Evolutionary conservation across 2,888 invertebrate genomes (phyloP).

Genomic region (Apamea crenata): DNA sequence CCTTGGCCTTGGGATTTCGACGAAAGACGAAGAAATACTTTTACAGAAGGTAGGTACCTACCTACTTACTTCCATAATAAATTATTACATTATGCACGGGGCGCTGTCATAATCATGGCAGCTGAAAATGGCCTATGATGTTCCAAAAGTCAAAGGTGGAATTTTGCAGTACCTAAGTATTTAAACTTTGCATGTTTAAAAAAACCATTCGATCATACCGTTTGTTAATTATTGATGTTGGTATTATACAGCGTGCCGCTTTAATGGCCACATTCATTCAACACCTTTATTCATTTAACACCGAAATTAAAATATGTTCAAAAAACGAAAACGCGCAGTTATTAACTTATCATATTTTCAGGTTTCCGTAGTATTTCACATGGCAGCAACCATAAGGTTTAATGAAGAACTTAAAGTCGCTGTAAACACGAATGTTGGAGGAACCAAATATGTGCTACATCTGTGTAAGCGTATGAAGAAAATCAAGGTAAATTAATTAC

Average conservation of each 20-base stretch:
- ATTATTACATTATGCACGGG: no score
- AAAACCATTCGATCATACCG: neutral
- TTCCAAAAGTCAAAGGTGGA: neutral
- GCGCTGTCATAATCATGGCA: no score
- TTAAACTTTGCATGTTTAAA: neutral
- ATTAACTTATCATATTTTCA: constrained; percentile 76
- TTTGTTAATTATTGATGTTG: neutral
- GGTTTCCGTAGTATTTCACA: constrained; percentile 76
- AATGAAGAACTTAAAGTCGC: constrained; percentile 66
- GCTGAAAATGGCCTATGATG: neutral
- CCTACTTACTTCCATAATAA: no score
- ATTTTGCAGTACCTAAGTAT: neutral
- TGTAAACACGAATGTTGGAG: constrained; percentile 69
- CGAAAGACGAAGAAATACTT: constrained; percentile 85
- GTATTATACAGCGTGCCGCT: neutral
- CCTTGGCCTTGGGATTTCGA: constrained; percentile 93
- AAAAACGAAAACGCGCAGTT: no score
- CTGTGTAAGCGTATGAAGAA: constrained; percentile 70
- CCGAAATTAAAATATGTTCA: no score
- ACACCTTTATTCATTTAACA: no score
- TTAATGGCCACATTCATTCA: no score
- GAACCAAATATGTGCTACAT: constrained; percentile 68
- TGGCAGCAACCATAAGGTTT: constrained; percentile 73
- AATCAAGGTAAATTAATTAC: constrained; percentile 63
- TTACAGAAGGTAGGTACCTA: constrained; percentile 63